phyloP scores from a whole-genome alignment of 1,140 invertebrate species.

The Amyelois transitella region DNA sequence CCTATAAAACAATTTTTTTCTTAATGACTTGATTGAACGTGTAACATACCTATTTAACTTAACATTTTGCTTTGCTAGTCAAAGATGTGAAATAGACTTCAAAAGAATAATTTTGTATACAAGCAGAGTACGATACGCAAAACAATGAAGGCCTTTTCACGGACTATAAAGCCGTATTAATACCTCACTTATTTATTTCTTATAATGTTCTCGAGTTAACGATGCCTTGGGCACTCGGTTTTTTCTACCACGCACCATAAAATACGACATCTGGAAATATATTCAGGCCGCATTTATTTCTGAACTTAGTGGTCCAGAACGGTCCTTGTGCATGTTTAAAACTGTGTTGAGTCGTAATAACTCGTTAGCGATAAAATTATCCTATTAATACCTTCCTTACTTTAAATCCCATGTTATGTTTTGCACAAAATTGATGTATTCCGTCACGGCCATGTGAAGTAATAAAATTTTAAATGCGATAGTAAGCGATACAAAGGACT shows the following conservation, averaged over 20 bases:
- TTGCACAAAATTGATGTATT: constrained; percentile 29
- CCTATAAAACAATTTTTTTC: neutral
- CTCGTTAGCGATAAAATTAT: constrained; percentile 13
- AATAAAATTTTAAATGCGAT: constrained; percentile 38
- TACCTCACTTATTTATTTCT: constrained; percentile 66
- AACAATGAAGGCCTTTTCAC: constrained; percentile 63
- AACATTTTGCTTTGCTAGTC: too few relatives aligned
- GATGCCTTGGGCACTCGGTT: constrained; percentile 56
- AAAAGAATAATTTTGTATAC: constrained; percentile 38
- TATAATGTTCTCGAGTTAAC: constrained; percentile 71
- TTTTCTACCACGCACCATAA: constrained; percentile 62
- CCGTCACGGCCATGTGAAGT: constrained; percentile 22
- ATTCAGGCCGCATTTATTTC: constrained; percentile 45
- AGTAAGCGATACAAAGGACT: constrained; percentile 33
- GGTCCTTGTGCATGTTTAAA: constrained; percentile 35
- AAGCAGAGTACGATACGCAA: constrained; percentile 29
- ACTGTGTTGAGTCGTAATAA: constrained; percentile 38
- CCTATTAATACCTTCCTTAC: neutral
- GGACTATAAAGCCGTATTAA: constrained; percentile 65
- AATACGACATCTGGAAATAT: constrained; percentile 59
- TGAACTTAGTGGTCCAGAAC: constrained; percentile 44
- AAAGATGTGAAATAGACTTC: constrained; percentile 32
- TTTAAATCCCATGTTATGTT: neutral
- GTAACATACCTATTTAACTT: too few relatives aligned
- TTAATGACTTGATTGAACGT: too few relatives aligned